Base-by-base conservation (phyloP, 2,888 invertebrate species). In the Anaspis maculata region DNA sequence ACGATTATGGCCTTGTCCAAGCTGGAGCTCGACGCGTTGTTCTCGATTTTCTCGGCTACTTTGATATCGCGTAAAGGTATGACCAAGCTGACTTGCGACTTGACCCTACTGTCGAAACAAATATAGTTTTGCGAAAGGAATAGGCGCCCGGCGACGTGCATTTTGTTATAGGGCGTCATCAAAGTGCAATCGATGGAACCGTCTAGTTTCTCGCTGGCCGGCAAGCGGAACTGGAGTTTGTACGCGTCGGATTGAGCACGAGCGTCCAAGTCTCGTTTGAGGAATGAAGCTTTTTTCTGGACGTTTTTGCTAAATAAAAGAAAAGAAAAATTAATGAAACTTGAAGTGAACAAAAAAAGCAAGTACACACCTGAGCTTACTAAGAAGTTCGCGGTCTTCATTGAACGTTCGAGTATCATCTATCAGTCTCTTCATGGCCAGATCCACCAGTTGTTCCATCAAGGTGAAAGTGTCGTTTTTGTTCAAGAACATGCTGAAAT, bases 141-240 rank as follows among this genome's bases (percentile, higher is more conserved):
- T 53, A 98, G 71, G 45, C 83, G 76, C 10, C 97, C 97, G 70
- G 79, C 77, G 34, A 87, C 85, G 59, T 88, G 83, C 46, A 79
- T 79, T 61, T 94, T 94, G 59, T 92, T 88, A 61, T 89, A 97
- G 0, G 96, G 95, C 2, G 96, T 94, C 84, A 92, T 91, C 32
- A 98, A 68, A 6, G 87, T 80, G 56, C 91, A 90, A 55, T 89
- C 88, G 32, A 89, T 86, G 25, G 85, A 83, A 1, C 97, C 97
- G 66, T 98, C 97, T 37, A 98, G 69, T 62, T 94, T 94, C 68
- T 97, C 97, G 15, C 70, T 73, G 38, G 80, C 75, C 0, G 97
- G 95, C 48, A 98, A 74, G 46, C 91, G 73, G 58, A 90, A 90
- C 54, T 80, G 74, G 47, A 86, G 68, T 19, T 87, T 76, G 64